Base-by-base conservation (phyloP, 2,888 invertebrate genomes). In the Torymus tubicola region DNA sequence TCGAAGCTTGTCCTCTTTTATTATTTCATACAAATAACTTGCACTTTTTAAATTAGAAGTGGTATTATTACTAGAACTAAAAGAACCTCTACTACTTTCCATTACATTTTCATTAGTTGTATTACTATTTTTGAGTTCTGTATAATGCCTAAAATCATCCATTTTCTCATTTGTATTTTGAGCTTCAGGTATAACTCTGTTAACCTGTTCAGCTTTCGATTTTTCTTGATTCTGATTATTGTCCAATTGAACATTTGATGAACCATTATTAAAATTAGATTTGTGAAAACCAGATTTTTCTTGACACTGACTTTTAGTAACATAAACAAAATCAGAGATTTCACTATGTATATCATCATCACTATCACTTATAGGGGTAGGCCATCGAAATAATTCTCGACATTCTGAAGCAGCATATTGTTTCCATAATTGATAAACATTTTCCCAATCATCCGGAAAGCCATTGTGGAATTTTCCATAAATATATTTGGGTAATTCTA, bases 361-460 rank as follows among this genome's bases (percentile, higher is more conserved):
- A 65, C 88, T 90, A 52, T 90, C 89, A 13, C 87, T 85, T 16
- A 89, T 80, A 0, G 83, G 82, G 2, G 86, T 89, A 14, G 90
- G 90, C 90, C 90, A 90, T 52, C 87, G 68, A 18, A 68, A 76
- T 52, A 77, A 85, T 12, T 73, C 14, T 14, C 76, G 84, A 18
- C 83, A 85, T 24, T 87, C 87, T 67, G 83, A 71, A 5, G 69
- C 78, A 12, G 87, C 63, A 53, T 84, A 90, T 61, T 83, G 83
- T 16, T 77, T 85, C 90, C 90, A 90, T 10, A 90, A 57, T 73
- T 87, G 85, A 77, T 84, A 75, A 72, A 90, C 87, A 75, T 90
- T 89, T 70, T 88, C 84, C 90, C 90, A 90, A 71, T 90, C 90
- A 55, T 89, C 88, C 1, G 90, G 90, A 84, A 90, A 90, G 14